These are phyloP conservation scores for Chaetops frenatus DNA, from an alignment of 2,113 vertebrate genomes.

Conservation along the genomic window DNA sequence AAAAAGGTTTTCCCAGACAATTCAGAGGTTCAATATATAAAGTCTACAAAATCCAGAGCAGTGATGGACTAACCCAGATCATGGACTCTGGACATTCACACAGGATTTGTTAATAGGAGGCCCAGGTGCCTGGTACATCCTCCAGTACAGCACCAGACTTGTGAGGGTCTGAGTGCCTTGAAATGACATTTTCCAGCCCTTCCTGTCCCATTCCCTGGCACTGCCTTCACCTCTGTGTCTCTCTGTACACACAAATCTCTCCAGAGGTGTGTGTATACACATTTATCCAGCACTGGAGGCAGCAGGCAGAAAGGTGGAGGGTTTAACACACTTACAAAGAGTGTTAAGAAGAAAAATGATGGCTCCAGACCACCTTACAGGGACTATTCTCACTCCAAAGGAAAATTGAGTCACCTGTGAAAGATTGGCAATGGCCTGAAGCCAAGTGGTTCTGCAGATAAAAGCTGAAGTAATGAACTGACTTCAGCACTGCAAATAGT, in stretches of 20 bases:
- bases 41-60: neutral
- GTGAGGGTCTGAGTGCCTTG: neutral
- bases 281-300: neutral
- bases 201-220: neutral
- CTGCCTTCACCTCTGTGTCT: neutral
- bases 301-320: neutral
- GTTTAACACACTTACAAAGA: neutral
- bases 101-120: neutral
- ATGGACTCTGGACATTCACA: neutral
- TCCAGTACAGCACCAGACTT: neutral
- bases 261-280: fast-evolving
- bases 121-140: neutral
- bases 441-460: neutral
- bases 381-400: neutral
- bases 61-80: neutral
- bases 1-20: neutral
- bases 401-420: neutral
- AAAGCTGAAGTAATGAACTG: neutral
- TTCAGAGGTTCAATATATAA: neutral
- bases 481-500: neutral
- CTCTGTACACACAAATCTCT: neutral
- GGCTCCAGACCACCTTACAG: neutral
- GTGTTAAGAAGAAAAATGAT: neutral
- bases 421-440: neutral
- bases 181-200: neutral